Evolutionary conservation across 1,140 invertebrate species (phyloP).

Genomic region (Mizuhopecten yessoensis): DNA sequence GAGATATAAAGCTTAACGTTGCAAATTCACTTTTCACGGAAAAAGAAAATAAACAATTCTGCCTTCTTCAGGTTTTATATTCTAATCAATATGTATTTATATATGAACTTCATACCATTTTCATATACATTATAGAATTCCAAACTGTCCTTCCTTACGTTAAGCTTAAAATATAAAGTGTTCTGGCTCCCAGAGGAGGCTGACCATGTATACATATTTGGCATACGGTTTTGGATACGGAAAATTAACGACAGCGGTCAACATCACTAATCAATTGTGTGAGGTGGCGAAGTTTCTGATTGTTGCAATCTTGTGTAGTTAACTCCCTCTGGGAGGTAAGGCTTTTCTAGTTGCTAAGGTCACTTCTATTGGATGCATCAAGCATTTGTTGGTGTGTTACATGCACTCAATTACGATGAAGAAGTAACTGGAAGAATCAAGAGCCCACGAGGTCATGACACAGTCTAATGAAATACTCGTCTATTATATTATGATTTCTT

Average conservation of each 20-base stretch:
- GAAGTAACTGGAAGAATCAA: not conserved
- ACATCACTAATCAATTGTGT: not conserved
- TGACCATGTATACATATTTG: not conserved
- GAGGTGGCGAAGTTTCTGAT: not conserved
- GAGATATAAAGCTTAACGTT: not conserved
- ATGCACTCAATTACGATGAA: not conserved
- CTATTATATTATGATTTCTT: too few species aligned
- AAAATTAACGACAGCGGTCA: constrained; percentile 14
- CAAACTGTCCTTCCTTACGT: not conserved
- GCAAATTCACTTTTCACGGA: too few species aligned
- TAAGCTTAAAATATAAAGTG: not conserved
- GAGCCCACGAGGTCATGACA: too few species aligned
- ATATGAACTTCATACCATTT: not conserved
- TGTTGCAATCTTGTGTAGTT: not conserved
- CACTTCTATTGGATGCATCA: not conserved
- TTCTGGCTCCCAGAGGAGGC: not conserved
- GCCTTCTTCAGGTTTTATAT: too few species aligned
- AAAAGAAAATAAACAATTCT: too few species aligned
- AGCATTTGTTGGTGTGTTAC: not conserved
- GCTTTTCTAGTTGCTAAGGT: not conserved
- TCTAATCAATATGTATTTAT: not conserved
- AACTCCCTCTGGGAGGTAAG: not conserved
- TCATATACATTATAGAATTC: not conserved
- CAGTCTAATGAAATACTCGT: too few species aligned
- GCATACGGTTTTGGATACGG: not conserved